Evolutionary conservation across 2,797 vertebrate species (phyloP).

Genomic region (Artibeus lituratus): DNA sequence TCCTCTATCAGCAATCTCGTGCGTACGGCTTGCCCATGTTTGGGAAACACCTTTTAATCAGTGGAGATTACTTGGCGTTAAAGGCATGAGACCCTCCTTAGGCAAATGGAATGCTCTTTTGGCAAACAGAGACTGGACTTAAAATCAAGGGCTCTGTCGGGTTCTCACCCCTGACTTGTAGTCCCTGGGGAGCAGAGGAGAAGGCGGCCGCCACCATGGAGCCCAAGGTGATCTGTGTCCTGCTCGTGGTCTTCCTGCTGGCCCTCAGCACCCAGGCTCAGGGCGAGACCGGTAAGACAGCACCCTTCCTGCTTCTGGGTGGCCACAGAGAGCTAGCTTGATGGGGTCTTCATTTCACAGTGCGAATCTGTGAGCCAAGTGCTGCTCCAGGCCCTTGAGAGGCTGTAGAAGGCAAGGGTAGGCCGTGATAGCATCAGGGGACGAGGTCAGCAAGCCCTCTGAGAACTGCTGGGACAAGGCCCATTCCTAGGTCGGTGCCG

Average conservation of each 20-base stretch:
- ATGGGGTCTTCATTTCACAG: rapidly evolving
- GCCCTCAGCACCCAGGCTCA: not conserved
- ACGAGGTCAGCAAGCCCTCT: rapidly evolving
- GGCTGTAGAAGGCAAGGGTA: not conserved
- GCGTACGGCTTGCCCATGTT: rapidly evolving
- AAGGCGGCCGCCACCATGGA: not conserved
- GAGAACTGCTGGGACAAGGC: rapidly evolving
- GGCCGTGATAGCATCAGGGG: rapidly evolving
- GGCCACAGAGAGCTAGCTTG: rapidly evolving
- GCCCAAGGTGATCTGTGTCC: conserved; percentile 6
- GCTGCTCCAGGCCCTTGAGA: not conserved
- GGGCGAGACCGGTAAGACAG: not conserved
- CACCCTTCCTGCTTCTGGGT: rapidly evolving
- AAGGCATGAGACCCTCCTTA: not conserved
- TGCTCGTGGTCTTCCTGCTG: conserved; percentile 7
- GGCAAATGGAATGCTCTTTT: not conserved
- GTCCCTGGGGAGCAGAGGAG: not conserved
- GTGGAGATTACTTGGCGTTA: not conserved
- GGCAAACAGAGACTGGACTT: conserved; percentile 54
- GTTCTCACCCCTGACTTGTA: not conserved
- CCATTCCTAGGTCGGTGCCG: rapidly evolving
- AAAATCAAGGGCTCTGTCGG: not conserved
- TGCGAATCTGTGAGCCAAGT: rapidly evolving
- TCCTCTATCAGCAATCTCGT: not conserved
- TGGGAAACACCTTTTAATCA: not conserved